Base-by-base conservation (phyloP, 1,140 invertebrate genomes). In the Micrasema longulum region DNA sequence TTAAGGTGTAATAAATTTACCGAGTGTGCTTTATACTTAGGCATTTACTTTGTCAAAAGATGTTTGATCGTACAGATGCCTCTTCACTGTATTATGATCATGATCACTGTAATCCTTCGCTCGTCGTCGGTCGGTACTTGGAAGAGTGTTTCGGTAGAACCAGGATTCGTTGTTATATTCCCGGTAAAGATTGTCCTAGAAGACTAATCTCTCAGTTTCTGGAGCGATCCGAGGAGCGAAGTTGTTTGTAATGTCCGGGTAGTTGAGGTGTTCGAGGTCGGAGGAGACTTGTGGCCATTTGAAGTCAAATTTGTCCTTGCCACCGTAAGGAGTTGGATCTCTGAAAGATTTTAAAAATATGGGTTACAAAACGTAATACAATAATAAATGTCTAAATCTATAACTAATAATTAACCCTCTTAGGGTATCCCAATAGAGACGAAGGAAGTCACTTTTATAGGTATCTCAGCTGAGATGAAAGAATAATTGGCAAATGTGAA, bases 171-270 rank as follows among this genome's bases (percentile, higher is more conserved):
- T 71, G 6, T 78, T 80, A 66, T 80, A 88, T 69, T 87, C 86
- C 47, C 85, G 82, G 77, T 88, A 89, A 26, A 89, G 81, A 78
- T 86, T 82, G 77, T 89, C 86, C 88, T 87, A 89, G 76, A 88
- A 88, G 2, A 78, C 80, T 14, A 88, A 81, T 43, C 87, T 80
- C 67, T 84, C 83, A 1, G 80, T 66, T 73, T 88, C 87, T 0
- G 87, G 87, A 75, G 87, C 84, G 6, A 78, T 78, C 23, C 80
- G 77, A 65, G 85, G 76, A 2, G 83, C 83, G 57, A 88, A 82
- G 31, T 85, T 83, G 18, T 80, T 79, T 1, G 81, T 83, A 52
- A 89, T 88, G 68, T 88, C 85, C 50, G 88, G 80, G 76, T 87
- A 88, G 70, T 82, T 85, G 6, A 88, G 78, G 26, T 82, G 80